Conservation (phyloP, 2,888 invertebrate genomes). For the Halictus ligatus region DNA sequence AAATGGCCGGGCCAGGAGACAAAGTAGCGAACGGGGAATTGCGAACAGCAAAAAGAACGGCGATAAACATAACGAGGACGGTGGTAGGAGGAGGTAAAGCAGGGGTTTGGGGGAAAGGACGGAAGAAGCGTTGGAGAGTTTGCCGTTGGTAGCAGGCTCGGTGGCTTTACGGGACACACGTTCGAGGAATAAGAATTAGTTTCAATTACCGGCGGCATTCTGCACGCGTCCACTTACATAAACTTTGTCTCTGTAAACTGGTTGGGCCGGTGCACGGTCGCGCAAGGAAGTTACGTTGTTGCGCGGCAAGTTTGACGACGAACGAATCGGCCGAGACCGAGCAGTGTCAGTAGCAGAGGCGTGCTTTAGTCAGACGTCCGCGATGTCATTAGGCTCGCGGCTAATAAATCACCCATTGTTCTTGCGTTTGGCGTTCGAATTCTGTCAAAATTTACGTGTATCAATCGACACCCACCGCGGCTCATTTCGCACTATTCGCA, state of each 20-base stretch:
- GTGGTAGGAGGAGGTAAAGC: background rate
- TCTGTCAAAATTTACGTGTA: background rate
- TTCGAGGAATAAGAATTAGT: conserved; percentile 70
- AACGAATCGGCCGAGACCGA: background rate
- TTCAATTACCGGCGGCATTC: conserved; percentile 66
- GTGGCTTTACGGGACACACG: conserved; percentile 63
- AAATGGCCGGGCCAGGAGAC: too few species aligned
- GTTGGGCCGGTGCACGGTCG: background rate
- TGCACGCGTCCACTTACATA: conserved; percentile 58
- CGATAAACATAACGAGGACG: conserved; percentile 4
- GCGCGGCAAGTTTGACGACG: conserved; percentile 6
- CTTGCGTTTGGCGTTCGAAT: background rate
- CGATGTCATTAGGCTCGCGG: background rate
- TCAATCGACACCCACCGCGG: background rate
- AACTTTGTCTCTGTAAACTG: conserved; percentile 43
- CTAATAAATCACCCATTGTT: background rate
- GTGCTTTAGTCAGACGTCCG: conserved; percentile 22
- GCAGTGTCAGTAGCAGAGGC: conserved; percentile 22
- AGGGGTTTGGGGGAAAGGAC: too few species aligned
- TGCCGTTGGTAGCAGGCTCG: conserved; percentile 46
- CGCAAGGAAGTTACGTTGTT: conserved; percentile 15
- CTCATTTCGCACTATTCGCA: too few species aligned
- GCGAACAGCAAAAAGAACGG: background rate
- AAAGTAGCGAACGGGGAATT: conserved; percentile 1
- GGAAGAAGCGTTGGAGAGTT: conserved; percentile 40